Percentiles rank a stretch among this genome's conserved stretches.
phyloP scores from a whole-genome alignment of 2,888 invertebrate genomes.

The Timema podura region DNA sequence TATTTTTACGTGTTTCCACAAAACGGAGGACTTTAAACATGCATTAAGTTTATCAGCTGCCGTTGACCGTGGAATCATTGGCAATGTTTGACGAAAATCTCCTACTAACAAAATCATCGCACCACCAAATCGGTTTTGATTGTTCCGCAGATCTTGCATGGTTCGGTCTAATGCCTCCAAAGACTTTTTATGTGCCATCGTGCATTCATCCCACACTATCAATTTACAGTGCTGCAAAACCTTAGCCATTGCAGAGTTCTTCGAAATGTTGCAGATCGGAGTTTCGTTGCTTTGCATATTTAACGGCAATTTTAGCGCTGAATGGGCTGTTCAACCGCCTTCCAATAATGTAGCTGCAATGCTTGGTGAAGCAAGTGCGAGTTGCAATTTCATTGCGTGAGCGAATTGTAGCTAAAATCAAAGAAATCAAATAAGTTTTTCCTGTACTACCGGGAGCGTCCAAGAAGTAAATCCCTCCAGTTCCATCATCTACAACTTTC shows the following conservation, averaged over 20 bases:
- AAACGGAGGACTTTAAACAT: not conserved
- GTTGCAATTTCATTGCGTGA: not conserved
- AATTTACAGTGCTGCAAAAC: slow-evolving; percentile 1
- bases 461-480: not conserved
- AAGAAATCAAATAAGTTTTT: no score
- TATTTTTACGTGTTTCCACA: not conserved
- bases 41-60: slow-evolving; percentile 7
- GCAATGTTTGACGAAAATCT: slow-evolving; percentile 4
- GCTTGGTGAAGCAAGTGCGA: not conserved
- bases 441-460: no score
- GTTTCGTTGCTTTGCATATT: slow-evolving; percentile 4
- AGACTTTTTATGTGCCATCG: not conserved
- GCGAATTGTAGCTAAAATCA: not conserved
- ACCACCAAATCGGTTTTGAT: not conserved
- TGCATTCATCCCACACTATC: slow-evolving; percentile 9
- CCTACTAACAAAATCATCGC: not conserved
- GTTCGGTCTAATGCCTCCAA: slow-evolving; percentile 11
- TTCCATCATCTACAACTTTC: not conserved
- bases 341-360: not conserved
- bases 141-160: not conserved
- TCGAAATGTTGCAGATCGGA: not conserved
- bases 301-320: not conserved
- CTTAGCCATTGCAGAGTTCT: not conserved
- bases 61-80: not conserved
- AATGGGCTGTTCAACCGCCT: slow-evolving; percentile 7